A percentile compares a stretch with the other conserved stretches of the same genome.
phyloP scores from a whole-genome alignment of 2,797 vertebrate species.

The Helarctos malayanus region DNA sequence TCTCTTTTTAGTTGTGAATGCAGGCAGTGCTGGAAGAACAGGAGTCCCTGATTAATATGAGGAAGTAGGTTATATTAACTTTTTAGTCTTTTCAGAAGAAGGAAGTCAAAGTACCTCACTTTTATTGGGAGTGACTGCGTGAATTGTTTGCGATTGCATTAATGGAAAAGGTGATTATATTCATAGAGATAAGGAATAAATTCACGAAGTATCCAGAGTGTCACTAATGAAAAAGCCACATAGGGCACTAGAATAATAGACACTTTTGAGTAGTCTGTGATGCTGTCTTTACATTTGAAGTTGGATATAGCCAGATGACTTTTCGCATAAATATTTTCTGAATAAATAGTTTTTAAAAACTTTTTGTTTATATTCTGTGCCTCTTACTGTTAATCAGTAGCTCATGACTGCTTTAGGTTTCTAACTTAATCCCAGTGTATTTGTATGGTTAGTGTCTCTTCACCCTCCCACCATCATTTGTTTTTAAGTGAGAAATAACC shows the following conservation, averaged over 20 bases:
- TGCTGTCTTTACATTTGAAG: slow-evolving; percentile 54
- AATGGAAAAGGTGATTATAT: slow-evolving; percentile 61
- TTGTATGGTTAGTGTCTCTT: neutral
- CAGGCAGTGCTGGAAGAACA: neutral
- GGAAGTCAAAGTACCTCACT: slow-evolving; percentile 36
- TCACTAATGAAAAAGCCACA: slow-evolving; percentile 53
- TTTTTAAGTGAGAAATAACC: slow-evolving; percentile 55
- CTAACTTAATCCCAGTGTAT: neutral
- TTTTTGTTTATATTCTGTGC: slow-evolving; percentile 17
- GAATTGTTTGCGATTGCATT: slow-evolving; percentile 16
- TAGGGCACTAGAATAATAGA: neutral
- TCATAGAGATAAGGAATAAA: slow-evolving; percentile 38
- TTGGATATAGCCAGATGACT: neutral
- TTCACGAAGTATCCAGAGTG: neutral
- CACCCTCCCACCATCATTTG: neutral
- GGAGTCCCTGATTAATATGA: neutral
- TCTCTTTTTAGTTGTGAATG: neutral
- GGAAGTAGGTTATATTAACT: slow-evolving; percentile 23
- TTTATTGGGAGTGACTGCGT: neutral
- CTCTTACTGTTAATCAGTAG: neutral
- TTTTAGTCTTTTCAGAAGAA: slow-evolving; percentile 14
- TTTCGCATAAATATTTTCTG: neutral
- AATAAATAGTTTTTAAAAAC: neutral
- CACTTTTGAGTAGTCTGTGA: neutral
- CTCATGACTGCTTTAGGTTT: slow-evolving; percentile 2